Evolutionary conservation across 2,113 vertebrate species (phyloP), one percentile per base, ranked within the genome.

Genomic region (Pachypanchax playfairii): DNA sequence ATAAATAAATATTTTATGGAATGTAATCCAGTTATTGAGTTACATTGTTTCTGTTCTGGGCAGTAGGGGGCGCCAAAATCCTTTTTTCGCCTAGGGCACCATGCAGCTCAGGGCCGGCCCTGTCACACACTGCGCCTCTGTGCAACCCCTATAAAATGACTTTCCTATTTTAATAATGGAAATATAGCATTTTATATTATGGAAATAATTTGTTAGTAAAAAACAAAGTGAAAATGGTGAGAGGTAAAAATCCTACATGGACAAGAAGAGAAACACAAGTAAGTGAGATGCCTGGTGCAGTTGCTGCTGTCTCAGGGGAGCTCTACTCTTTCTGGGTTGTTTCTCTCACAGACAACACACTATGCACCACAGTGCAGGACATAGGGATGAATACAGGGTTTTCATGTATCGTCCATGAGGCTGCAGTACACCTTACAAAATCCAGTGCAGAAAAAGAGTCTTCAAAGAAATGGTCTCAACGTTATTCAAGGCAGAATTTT

Each of bases 301-400:
- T 84, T 75, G 51, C 73, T 85, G 44, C 56, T 82, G 77, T 86
- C 87, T 69, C 68, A 64, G n/a, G 87, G 75, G 85, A 87, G n/a
- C 6, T 25, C 21, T 28, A 12, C 36, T 52, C 55, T 82, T 84
- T 85, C 83, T 84, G 72, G 87, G 85, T 85, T 75, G 78, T 73
- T 84, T 77, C 46, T 72, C 55, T 42, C 50, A 59, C 59, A 70
- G 48, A 76, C 41, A 77, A 70, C 77, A 70, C 60, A 76, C 63
- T 59, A 49, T 73, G 62, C 73, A 83, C 29, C 64, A 71, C 50
- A 58, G 20, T 36, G 36, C 58, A 75, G 44, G 49, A 53, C 61
- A 56, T 53, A 31, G 67, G 38, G 51, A 43, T 54, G 25, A 82
- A 64, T 75, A 41, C 63, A n/a, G 33, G 54, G 58, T 63, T 55